Conservation (phyloP, 2,888 invertebrate species). For the Aquatica leii region DNA sequence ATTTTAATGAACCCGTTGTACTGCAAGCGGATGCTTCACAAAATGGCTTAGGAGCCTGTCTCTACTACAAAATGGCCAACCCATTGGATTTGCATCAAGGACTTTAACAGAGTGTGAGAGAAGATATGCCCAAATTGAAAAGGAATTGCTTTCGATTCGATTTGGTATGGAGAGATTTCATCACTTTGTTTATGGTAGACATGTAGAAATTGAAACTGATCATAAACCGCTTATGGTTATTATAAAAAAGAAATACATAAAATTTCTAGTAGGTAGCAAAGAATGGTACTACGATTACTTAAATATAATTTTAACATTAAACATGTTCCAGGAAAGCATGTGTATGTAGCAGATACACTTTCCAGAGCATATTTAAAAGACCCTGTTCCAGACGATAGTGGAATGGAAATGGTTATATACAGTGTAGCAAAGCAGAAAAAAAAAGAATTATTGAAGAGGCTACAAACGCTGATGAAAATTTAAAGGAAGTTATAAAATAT, state of each 20-base stretch:
- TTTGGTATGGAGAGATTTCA: constrained; percentile 18
- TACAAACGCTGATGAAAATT: neutral
- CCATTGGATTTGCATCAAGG: neutral
- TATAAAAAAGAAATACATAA: constrained; percentile 30
- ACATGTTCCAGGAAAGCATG: constrained; percentile 35
- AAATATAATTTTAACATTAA: constrained; percentile 17
- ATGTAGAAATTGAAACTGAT: constrained; percentile 42
- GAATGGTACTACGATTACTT: constrained; percentile 39
- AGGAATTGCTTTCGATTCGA: constrained; percentile 12
- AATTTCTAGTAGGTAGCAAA: constrained; percentile 33
- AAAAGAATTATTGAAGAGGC: neutral
- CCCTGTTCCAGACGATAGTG: neutral
- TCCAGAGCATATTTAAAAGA: constrained; percentile 20
- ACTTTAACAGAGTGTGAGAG: neutral
- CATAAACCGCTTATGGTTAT: constrained; percentile 28
- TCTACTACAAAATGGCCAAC: neutral
- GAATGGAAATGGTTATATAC: neutral
- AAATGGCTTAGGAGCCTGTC: neutral
- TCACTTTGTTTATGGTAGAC: constrained; percentile 36
- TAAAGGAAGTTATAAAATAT: neutral
- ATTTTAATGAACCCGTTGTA: no score
- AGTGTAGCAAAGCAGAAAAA: neutral
- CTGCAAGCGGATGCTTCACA: neutral
- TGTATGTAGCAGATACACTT: constrained; percentile 34
- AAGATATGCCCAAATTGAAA: constrained; percentile 15